Percentiles rank a stretch among this genome's conserved stretches.
Evolutionary conservation across 1,140 invertebrate genomes (phyloP).

Genomic region (Chelonus insularis): DNA sequence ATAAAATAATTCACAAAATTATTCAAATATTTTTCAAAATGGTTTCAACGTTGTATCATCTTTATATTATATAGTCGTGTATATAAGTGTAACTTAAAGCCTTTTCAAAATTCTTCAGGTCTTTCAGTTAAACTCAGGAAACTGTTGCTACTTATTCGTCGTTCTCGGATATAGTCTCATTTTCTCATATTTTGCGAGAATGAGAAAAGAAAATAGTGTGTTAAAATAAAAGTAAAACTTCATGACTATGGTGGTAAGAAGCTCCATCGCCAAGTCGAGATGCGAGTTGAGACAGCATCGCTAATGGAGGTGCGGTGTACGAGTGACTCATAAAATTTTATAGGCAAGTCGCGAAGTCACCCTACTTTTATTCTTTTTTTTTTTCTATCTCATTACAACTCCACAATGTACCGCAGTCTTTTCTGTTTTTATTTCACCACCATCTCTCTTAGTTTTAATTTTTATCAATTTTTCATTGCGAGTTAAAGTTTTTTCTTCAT

Average conservation of each 20-base stretch:
- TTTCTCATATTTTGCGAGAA: background rate
- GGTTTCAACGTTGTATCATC: no score
- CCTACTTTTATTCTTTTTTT: conserved; percentile 6
- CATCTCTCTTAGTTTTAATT: no score
- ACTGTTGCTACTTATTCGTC: background rate
- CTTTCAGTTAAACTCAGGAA: background rate
- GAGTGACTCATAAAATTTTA: conserved; percentile 47
- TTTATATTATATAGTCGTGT: no score
- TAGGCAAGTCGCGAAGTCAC: conserved; percentile 25
- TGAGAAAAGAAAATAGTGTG: background rate
- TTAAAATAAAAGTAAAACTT: conserved; percentile 11
- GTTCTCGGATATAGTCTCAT: conserved; percentile 10
- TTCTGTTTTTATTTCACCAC: no score
- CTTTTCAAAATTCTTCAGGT: background rate
- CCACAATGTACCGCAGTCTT: background rate
- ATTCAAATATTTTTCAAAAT: no score
- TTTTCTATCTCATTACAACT: background rate
- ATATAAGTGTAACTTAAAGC: no score
- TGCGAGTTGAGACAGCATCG: conserved; percentile 34
- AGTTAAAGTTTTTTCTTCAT: no score
- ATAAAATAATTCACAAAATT: no score
- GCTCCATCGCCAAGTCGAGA: conserved; percentile 11
- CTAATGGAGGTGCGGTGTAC: conserved; percentile 52
- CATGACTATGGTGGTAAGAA: background rate
- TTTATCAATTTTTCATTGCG: no score